These are phyloP conservation scores for Cyanoliseus patagonus DNA, from an alignment of 2,113 vertebrate species.

Conservation along the genomic window DNA sequence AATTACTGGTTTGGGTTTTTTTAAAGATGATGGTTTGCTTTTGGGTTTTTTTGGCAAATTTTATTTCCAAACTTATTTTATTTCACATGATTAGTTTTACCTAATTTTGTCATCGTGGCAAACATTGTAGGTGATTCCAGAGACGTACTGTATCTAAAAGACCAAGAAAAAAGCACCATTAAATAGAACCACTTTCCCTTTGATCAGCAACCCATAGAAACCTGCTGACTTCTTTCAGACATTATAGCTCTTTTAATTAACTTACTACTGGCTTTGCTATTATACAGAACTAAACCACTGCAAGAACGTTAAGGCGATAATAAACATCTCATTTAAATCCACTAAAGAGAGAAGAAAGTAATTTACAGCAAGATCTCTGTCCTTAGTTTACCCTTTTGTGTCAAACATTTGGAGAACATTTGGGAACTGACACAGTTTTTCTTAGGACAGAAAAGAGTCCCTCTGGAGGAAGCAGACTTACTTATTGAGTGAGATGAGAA, in stretches of 20 bases:
- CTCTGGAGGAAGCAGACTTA: neutral
- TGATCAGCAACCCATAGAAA: slow-evolving; percentile 65
- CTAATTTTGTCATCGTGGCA: slow-evolving; percentile 31
- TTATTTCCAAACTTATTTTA: slow-evolving; percentile 8
- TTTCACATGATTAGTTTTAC: neutral
- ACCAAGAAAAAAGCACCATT: slow-evolving; percentile 29
- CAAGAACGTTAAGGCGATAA: slow-evolving; percentile 53
- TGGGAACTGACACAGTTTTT: slow-evolving; percentile 50
- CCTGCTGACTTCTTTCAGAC: slow-evolving; percentile 67
- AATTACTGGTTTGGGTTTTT: neutral
- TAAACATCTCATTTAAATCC: slow-evolving; percentile 63
- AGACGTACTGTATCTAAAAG: slow-evolving; percentile 28
- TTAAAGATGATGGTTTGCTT: neutral
- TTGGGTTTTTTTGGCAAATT: neutral
- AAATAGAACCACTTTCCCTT: slow-evolving; percentile 56
- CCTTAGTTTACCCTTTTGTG: slow-evolving; percentile 51
- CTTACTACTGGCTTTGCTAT: slow-evolving; percentile 65
- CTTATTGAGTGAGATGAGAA: slow-evolving; percentile 12
- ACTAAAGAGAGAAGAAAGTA: slow-evolving; percentile 47
- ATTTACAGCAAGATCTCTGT: slow-evolving; percentile 36
- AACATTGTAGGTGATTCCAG: slow-evolving; percentile 18
- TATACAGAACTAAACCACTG: slow-evolving; percentile 59
- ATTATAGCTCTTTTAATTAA: slow-evolving; percentile 75
- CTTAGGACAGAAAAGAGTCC: neutral
- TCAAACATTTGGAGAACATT: slow-evolving; percentile 26